Percentiles rank a stretch among this genome's conserved stretches.
phyloP scores from a whole-genome alignment of 2,797 vertebrate species.

The Delichon dasypus region DNA sequence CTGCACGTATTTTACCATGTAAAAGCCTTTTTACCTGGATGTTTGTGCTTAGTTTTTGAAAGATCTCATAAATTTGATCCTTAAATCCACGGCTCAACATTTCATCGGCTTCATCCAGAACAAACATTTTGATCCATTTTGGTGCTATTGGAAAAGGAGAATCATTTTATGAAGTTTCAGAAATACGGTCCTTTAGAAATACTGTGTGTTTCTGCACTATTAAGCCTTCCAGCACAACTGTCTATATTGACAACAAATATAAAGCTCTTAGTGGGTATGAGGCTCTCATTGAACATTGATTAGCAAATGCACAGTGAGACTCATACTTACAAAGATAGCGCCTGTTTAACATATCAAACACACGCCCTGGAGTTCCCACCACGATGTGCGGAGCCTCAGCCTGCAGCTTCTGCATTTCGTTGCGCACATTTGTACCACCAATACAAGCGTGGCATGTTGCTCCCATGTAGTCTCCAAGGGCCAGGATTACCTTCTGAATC shows the following conservation, averaged over 20 bases:
- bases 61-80: conserved; percentile 99
- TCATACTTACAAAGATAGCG: conserved; percentile 87
- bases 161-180: neutral
- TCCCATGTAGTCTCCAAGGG: conserved; percentile 98
- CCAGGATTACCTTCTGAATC: conserved; percentile 99
- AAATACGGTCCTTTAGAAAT: accelerated
- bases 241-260: neutral
- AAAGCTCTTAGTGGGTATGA: accelerated
- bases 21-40: conserved; percentile 85
- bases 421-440: conserved; percentile 92
- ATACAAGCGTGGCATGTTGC: conserved; percentile 97
- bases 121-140: conserved; percentile 99
- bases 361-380: conserved; percentile 95
- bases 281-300: accelerated
- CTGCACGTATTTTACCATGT: neutral
- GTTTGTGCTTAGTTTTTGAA: conserved; percentile 96
- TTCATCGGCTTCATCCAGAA: conserved; percentile 98
- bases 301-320: neutral
- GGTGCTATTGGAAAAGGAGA: conserved; percentile 74
- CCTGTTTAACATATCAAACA: conserved; percentile 96
- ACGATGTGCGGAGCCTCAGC: conserved; percentile 95
- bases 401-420: conserved; percentile 93
- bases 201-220: neutral
- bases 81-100: conserved; percentile 99
- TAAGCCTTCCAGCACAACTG: neutral